Evolutionary conservation across 2,113 vertebrate species (phyloP), one percentile per base, ranked within the genome.

Genomic region (Cottus gobio): DNA sequence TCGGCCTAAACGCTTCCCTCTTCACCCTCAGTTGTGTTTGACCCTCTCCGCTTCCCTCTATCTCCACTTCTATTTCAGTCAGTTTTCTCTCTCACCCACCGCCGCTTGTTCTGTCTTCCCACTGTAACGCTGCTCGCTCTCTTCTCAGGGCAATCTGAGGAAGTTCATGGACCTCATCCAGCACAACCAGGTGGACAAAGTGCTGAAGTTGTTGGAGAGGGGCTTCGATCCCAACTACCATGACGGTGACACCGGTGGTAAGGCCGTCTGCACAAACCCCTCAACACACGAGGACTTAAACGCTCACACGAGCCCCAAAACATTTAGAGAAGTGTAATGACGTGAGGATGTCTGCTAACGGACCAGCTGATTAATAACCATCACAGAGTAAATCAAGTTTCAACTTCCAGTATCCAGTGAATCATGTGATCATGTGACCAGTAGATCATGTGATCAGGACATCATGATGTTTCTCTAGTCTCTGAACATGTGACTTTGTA

Each of bases 201-300:
- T 97, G 39, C 85, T 86, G 4, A 98, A 96, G 93, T 91, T 99
- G 95, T 72, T 99, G 90, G 97, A 99, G 46, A 94, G 96, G 80
- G 98, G 98, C 70, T 91, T 99, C 71, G 98, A 99, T 76, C 97
- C 98, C 11, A 99, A 99, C 83, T 98, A 96, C 85, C 97, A 99
- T 0, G 98, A 99, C 84, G 79, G 95, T 3, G 98, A 99, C 20
- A 98, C 90, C 0, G 98, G 98, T 84, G 98, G 98, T 99, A 85
- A 87, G 91, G 39, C n/a, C 10, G 16, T 18, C 65, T 28, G 18
- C 44, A 20, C 39, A 54, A 54, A 39, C 37, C 10, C 37, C 37
- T 10, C 37, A 11, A 39, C 37, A 39, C 37, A 34, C 34, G 4
- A 34, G 34, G 34, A 34, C 34, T 34, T 3, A 34, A 34, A 34